Evolutionary conservation across 2,888 invertebrate genomes (phyloP), one percentile per base, ranked within the genome.

Genomic region (Drosophila austrosaltans): DNA sequence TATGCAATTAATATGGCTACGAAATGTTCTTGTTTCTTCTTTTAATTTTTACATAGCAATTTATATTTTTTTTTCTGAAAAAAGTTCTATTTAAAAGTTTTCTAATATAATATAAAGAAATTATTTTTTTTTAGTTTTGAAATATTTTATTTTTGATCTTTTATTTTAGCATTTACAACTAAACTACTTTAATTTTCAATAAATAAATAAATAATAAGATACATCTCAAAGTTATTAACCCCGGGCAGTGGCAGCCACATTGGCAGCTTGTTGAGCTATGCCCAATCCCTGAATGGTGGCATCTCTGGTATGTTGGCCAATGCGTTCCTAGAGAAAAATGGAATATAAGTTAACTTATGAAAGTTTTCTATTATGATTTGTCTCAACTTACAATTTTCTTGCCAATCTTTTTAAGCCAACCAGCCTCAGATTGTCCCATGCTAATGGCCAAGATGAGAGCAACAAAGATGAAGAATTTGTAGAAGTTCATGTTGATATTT

Each of bases 341-440:
- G 1, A 12, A 25, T 16, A 2, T 2, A 2, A 2, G 16, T 60
- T 7, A 48, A n/a, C 16, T 22, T 42, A 4, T 2, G n/a, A 5
- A 2, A 2, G 1, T 12, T 30, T 3, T 30, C 5, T 6, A 25
- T 25, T 10, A 6, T 7, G 25, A 2, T 22, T 25, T 8, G 12
- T 7, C 20, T 2, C 5, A 8, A 79, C 82, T 82, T 79, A 89
- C 89, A 63, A 87, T 63, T 81, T 81, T 80, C 75, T 88, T 88
- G 64, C 82, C 83, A 44, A 89, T 72, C 63, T 88, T 86, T 58
- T 82, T 82, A 1, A 90, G 64, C 90, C 87, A 90, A 6, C 89
- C 88, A n/a, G 90, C 91, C 20, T 91, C 83, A 7, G 85, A 78
- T 75, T 90, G 88, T 16, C 80, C 87, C 53, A 84, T 39, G 48